These are phyloP conservation scores for Andrena bicolor DNA, from an alignment of 2,888 invertebrate species.

Conservation along the genomic window DNA sequence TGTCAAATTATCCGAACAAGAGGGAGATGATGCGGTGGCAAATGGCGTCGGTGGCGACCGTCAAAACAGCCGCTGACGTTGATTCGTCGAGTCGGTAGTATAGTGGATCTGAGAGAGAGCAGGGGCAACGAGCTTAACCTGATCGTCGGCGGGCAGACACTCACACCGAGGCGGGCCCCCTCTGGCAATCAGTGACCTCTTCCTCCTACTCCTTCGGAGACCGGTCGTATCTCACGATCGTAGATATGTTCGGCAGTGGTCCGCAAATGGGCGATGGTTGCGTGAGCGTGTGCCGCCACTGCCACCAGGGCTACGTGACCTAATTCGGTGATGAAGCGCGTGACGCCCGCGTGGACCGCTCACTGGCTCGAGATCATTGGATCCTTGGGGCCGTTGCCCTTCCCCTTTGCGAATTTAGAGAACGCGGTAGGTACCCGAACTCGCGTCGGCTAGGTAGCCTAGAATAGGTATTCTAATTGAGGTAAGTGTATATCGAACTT, in stretches of 20 bases:
- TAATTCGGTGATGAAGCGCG: conserved; percentile 76
- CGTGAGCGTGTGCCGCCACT: conserved; percentile 56
- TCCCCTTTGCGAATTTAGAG: neutral
- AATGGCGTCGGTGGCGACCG: conserved; percentile 59
- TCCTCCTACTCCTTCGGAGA: conserved; percentile 70
- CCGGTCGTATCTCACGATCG: conserved; percentile 79
- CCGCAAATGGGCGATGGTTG: conserved; percentile 63
- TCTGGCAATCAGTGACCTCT: conserved; percentile 70
- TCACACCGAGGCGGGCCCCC: conserved; percentile 37
- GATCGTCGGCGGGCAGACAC: conserved; percentile 36
- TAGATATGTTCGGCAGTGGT: conserved; percentile 69
- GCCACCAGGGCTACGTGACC: conserved; percentile 75
- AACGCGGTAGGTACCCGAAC: neutral
- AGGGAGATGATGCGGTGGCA: conserved; percentile 38
- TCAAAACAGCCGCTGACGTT: conserved; percentile 65
- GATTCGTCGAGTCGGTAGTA: conserved; percentile 61
- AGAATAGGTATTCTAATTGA: too few species aligned
- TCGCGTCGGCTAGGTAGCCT: too few species aligned
- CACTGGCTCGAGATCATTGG: conserved; percentile 1
- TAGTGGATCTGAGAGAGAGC: conserved; percentile 42
- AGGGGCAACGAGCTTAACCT: conserved; percentile 52
- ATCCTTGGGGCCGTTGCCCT: conserved; percentile 4
- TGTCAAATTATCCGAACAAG: neutral
- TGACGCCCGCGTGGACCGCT: conserved; percentile 58
- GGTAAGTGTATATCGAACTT: too few species aligned